Evolutionary conservation across 2,797 vertebrate genomes (phyloP).

Genomic region (Gambelia wislizenii): DNA sequence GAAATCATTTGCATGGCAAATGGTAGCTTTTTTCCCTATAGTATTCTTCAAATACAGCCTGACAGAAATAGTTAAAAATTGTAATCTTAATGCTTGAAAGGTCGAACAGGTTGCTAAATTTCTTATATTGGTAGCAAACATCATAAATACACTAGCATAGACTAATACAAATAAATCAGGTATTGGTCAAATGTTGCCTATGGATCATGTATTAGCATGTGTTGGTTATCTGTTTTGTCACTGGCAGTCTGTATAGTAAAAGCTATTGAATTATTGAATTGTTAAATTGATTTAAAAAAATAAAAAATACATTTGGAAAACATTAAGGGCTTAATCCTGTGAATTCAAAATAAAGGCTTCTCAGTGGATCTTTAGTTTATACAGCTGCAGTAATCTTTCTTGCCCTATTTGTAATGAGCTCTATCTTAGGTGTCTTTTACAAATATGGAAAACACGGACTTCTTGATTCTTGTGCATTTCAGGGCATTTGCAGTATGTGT

Average conservation of each 20-base stretch:
- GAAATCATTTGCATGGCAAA: neutral
- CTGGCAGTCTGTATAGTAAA: conserved; percentile 1
- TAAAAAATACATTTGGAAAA: conserved; percentile 46
- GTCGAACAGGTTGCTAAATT: neutral
- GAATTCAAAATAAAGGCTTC: conserved; percentile 58
- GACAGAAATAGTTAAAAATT: neutral
- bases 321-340: conserved; percentile 48
- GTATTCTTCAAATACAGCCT: neutral
- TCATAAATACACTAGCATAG: neutral
- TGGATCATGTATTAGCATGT: neutral
- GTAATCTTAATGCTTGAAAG: neutral
- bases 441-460: neutral
- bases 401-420: neutral
- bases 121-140: neutral
- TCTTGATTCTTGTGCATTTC: conserved; percentile 21
- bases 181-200: neutral
- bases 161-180: neutral
- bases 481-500: neutral
- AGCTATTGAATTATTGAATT: neutral
- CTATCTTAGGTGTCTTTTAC: conserved; percentile 21
- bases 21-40: neutral
- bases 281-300: neutral
- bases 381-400: neutral
- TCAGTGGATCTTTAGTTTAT: conserved; percentile 10
- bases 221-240: neutral